A percentile compares a stretch with the other conserved stretches of the same genome.
Evolutionary conservation across 2,113 vertebrate species (phyloP).

Genomic region (Chionodraco myersi): DNA sequence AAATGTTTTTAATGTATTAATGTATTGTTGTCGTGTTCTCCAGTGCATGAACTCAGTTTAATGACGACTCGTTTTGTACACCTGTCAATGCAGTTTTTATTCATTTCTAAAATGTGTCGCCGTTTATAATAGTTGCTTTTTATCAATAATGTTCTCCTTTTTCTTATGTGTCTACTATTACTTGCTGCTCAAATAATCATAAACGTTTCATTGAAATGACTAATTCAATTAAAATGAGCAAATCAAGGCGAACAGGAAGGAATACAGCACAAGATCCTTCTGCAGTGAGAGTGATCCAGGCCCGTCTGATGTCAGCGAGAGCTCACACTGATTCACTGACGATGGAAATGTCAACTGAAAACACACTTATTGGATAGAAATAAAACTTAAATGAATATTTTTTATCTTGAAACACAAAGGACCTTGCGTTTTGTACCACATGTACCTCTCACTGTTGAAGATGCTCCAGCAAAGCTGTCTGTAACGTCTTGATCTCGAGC

Average conservation of each 20-base stretch:
- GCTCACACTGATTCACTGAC: neutral
- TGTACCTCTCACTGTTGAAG: neutral
- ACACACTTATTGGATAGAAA: neutral
- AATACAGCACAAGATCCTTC: neutral
- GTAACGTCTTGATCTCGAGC: neutral
- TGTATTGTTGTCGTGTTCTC: neutral
- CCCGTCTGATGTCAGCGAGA: neutral
- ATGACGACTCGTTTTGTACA: neutral
- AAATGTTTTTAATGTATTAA: neutral
- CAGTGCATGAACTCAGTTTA: neutral
- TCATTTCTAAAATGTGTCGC: neutral
- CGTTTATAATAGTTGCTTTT: neutral
- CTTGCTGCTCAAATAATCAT: neutral
- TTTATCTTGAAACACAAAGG: neutral
- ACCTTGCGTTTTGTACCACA: neutral
- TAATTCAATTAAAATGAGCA: neutral
- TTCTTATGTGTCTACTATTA: neutral
- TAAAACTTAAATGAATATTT: neutral
- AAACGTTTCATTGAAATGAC: neutral
- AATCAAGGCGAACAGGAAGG: neutral
- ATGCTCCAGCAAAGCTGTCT: neutral
- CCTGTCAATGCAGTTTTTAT: neutral
- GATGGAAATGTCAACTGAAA: neutral
- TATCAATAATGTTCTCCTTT: neutral
- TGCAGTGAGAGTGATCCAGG: neutral